Conservation (phyloP, 2,888 invertebrate species). For the Nemoura dubitans region DNA sequence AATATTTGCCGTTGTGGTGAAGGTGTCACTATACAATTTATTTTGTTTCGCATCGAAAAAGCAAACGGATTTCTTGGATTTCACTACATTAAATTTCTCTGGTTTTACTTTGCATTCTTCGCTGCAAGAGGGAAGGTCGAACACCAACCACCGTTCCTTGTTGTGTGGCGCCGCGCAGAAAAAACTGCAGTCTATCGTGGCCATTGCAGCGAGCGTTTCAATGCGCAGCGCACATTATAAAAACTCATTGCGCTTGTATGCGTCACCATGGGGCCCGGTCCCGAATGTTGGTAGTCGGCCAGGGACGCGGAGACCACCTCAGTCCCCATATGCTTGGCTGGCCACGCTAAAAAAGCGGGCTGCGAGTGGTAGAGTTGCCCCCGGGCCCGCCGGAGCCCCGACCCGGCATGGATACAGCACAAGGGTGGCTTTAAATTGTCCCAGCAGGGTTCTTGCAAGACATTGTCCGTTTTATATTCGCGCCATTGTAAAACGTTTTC, state of each 20-base stretch:
- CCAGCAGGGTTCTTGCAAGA: conserved; percentile 32
- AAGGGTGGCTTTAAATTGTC: conserved; percentile 34
- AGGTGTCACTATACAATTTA: too few relatives aligned
- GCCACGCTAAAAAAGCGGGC: conserved; percentile 38
- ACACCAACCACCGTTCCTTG: neutral
- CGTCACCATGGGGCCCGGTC: conserved; percentile 41
- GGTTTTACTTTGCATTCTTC: neutral
- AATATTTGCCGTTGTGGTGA: too few relatives aligned
- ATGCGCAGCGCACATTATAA: neutral
- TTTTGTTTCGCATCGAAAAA: too few relatives aligned
- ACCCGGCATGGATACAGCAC: neutral
- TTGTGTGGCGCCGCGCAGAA: neutral
- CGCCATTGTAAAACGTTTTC: conserved; percentile 22
- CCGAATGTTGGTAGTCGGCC: neutral
- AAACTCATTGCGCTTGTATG: conserved; percentile 44
- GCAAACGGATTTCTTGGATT: too few relatives aligned
- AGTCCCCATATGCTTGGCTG: conserved; percentile 2
- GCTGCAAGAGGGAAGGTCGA: neutral
- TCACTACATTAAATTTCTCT: too few relatives aligned
- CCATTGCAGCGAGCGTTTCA: neutral
- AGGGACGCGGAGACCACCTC: conserved; percentile 33
- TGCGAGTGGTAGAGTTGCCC: conserved; percentile 43
- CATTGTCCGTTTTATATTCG: neutral
- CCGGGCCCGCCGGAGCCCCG: conserved; percentile 39
- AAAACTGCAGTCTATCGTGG: neutral